Evolutionary conservation across 1,140 invertebrate genomes (phyloP).

Genomic region (Ostrea denselamellosa): DNA sequence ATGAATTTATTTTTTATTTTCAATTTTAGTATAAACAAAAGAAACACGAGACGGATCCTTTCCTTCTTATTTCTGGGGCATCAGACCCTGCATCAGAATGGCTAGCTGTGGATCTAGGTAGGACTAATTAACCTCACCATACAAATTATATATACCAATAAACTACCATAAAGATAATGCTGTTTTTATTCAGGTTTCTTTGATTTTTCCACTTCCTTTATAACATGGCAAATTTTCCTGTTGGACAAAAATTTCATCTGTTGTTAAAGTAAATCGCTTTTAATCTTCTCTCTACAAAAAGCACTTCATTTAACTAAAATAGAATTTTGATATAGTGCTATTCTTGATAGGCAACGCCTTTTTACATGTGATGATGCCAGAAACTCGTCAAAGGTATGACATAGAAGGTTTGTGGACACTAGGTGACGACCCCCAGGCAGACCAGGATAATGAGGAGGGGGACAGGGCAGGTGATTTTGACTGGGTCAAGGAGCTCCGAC

Average conservation of each 20-base stretch:
- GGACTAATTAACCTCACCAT: too few species aligned
- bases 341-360: constrained; percentile 87
- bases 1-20: constrained; percentile 39
- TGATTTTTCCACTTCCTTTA: too few species aligned
- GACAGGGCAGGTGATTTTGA: constrained; percentile 33
- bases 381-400: constrained; percentile 87
- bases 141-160: too few species aligned
- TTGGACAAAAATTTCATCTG: too few species aligned
- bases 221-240: too few species aligned
- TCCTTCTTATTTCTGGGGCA: constrained; percentile 86
- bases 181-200: too few species aligned
- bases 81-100: constrained; percentile 88
- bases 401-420: constrained; percentile 94
- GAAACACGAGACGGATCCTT: constrained; percentile 81
- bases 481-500: constrained; percentile 43
- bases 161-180: too few species aligned
- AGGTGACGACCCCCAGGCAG: constrained; percentile 87
- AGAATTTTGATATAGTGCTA: not conserved
- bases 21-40: constrained; percentile 78
- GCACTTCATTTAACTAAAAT: not conserved
- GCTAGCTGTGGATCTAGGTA: constrained; percentile 94
- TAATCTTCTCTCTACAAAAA: too few species aligned
- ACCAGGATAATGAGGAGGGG: constrained; percentile 63
- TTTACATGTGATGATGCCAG: constrained; percentile 90
- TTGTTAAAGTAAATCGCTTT: too few species aligned